These are phyloP conservation scores for Boloria selene DNA, from an alignment of 2,888 invertebrate genomes.

Conservation along the genomic window DNA sequence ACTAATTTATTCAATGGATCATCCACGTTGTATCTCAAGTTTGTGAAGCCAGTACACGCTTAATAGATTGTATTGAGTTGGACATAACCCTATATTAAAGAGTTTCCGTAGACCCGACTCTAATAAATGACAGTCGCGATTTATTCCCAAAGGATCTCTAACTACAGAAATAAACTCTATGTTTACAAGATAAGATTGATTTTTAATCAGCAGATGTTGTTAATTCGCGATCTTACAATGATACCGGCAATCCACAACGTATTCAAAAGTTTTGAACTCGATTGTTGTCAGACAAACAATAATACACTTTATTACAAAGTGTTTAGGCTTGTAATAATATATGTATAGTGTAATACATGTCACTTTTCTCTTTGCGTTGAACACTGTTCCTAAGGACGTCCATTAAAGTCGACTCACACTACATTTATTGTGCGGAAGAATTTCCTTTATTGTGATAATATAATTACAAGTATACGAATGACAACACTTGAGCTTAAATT, in stretches of 20 bases:
- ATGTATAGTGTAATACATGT: slow-evolving; percentile 38
- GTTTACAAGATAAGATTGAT: slow-evolving; percentile 45
- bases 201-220: slow-evolving; percentile 40
- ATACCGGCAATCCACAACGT: slow-evolving; percentile 51
- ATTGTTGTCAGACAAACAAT: slow-evolving; percentile 37
- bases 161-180: slow-evolving; percentile 46
- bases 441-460: not conserved
- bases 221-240: slow-evolving; percentile 52
- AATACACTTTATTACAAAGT: slow-evolving; percentile 39
- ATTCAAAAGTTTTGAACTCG: slow-evolving; percentile 48
- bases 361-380: slow-evolving; percentile 36
- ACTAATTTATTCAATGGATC: not conserved
- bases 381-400: slow-evolving; percentile 49
- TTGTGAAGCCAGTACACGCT: slow-evolving; percentile 43
- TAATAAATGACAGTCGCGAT: slow-evolving; percentile 63
- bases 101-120: slow-evolving; percentile 57
- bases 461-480: not conserved
- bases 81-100: slow-evolving; percentile 61
- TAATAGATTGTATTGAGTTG: slow-evolving; percentile 61
- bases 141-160: slow-evolving; percentile 46
- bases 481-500: not conserved
- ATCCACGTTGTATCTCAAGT: slow-evolving; percentile 8
- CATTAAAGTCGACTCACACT: slow-evolving; percentile 57
- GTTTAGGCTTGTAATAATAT: slow-evolving; percentile 40
- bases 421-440: slow-evolving; percentile 23